phyloP scores from a whole-genome alignment of 2,888 invertebrate species.

The Laspeyria flexula region DNA sequence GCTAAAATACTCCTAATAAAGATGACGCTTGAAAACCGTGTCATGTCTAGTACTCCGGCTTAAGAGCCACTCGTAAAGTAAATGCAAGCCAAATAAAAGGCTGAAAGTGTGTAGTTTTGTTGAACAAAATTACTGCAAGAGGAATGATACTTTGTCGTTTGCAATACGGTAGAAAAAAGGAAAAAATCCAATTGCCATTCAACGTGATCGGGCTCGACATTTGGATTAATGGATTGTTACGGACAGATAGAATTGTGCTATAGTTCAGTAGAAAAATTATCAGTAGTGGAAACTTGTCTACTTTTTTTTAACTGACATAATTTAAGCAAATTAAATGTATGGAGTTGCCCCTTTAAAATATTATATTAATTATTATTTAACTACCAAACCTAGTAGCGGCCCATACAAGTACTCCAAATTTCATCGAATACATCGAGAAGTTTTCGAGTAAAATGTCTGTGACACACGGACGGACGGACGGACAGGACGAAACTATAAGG shows the following conservation, averaged over 20 bases:
- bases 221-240: conserved; percentile 55
- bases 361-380: too few species aligned
- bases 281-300: not conserved
- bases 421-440: too few species aligned
- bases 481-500: too few species aligned
- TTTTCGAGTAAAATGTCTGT: too few species aligned
- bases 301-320: too few species aligned
- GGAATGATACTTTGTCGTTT: conserved; percentile 24
- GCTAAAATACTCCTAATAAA: not conserved
- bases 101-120: conserved; percentile 32
- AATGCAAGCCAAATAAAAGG: conserved; percentile 20
- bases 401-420: too few species aligned
- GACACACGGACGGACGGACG: too few species aligned
- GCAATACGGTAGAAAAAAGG: conserved; percentile 38
- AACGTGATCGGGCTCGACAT: conserved; percentile 53
- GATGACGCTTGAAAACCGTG: not conserved
- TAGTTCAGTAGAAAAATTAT: conserved; percentile 32
- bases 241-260: conserved; percentile 49
- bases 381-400: too few species aligned
- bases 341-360: too few species aligned
- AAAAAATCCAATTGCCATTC: conserved; percentile 45
- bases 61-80: conserved; percentile 24
- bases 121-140: conserved; percentile 21
- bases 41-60: not conserved
- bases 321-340: too few species aligned